Evolutionary conservation across 1,140 invertebrate species (phyloP).

Genomic region (Trichonephila clavipes): DNA sequence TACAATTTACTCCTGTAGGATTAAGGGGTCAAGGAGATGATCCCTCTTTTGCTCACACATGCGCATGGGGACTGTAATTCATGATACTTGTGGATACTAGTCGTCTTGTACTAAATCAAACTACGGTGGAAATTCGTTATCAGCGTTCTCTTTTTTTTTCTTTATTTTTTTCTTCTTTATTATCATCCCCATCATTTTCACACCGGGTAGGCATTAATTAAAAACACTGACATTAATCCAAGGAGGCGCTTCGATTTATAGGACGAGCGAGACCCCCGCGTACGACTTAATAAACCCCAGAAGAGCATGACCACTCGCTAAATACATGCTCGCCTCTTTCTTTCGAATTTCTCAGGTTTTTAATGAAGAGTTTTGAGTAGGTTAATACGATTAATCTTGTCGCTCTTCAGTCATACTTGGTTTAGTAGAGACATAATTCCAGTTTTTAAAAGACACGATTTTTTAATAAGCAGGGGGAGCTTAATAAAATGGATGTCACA

Average conservation of each 20-base stretch:
- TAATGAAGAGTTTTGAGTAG: neutral
- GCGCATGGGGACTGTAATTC: conserved; percentile 16
- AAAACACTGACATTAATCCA: neutral
- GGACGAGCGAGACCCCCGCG: neutral
- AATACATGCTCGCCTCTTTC: neutral
- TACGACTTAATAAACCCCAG: neutral
- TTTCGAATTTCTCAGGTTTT: neutral
- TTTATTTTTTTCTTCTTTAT: conserved; percentile 2
- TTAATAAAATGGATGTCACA: too few relatives aligned
- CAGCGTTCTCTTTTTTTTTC: neutral
- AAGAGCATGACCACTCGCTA: neutral
- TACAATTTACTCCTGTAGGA: conserved; percentile 55
- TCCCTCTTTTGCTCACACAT: neutral
- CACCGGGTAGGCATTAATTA: neutral
- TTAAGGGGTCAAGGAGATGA: conserved; percentile 67
- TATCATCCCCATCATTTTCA: conserved; percentile 1
- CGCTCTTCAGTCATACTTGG: neutral
- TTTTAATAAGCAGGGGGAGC: too few relatives aligned
- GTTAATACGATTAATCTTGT: neutral
- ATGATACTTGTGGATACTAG: conserved; percentile 2
- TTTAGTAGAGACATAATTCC: neutral
- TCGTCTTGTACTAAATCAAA: conserved; percentile 15
- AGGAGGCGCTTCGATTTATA: neutral
- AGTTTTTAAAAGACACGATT: too few relatives aligned
- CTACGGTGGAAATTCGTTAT: conserved; percentile 9